Percentiles rank a stretch among this genome's conserved stretches.
Conservation (phyloP, 2,797 vertebrate species). For the Onychomys leucogaster region DNA sequence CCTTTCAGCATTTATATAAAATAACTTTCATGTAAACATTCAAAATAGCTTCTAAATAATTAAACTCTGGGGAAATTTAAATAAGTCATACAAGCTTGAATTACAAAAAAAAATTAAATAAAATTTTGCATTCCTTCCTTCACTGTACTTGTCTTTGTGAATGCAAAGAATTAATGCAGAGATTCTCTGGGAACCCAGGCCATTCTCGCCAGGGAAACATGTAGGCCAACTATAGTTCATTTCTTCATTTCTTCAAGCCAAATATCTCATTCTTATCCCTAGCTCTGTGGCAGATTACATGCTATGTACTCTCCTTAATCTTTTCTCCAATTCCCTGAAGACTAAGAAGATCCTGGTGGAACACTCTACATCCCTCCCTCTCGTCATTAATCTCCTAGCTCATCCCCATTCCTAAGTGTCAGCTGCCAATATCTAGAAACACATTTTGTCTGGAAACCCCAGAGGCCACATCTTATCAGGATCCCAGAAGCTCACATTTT, state of each 20-base stretch:
- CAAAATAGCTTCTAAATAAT: neutral
- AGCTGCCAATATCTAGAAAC: neutral
- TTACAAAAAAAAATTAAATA: slow-evolving; percentile 11
- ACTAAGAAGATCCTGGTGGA: neutral
- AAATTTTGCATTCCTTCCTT: neutral
- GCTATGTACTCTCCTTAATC: neutral
- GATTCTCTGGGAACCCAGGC: neutral
- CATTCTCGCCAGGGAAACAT: neutral
- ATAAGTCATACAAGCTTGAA: neutral
- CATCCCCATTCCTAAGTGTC: neutral
- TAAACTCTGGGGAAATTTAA: neutral
- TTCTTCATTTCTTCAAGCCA: neutral
- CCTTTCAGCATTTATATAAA: neutral
- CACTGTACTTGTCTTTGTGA: neutral
- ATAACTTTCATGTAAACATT: neutral
- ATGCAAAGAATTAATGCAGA: neutral
- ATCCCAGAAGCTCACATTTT: neutral
- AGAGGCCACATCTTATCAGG: neutral
- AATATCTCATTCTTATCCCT: neutral
- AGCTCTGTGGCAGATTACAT: neutral
- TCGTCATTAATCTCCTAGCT: too few species aligned
- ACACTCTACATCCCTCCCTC: neutral
- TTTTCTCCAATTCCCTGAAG: neutral
- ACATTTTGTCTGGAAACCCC: neutral
- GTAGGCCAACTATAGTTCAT: neutral